These are phyloP conservation scores for Drosophila teissieri DNA, from an alignment of 1,140 invertebrate species.

Conservation along the genomic window DNA sequence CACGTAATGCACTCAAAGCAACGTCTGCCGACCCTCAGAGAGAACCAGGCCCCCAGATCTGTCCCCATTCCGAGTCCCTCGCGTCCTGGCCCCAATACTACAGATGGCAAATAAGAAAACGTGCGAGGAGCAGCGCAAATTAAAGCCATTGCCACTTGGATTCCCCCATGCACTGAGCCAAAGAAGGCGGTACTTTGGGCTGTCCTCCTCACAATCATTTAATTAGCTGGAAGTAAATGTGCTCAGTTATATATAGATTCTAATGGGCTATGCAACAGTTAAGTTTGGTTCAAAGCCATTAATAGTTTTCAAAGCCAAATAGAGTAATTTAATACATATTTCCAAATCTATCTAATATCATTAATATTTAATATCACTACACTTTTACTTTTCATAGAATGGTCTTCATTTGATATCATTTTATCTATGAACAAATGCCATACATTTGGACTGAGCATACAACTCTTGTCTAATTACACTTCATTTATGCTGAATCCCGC, in stretches of 20 bases:
- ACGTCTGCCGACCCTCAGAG: conserved; percentile 58
- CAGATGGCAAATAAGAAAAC: conserved; percentile 80
- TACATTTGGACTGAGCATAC: too few relatives aligned
- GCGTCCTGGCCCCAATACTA: conserved; percentile 41
- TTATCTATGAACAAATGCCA: too few relatives aligned
- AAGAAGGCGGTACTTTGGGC: neutral
- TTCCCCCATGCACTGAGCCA: conserved; percentile 2
- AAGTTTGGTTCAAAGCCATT: too few relatives aligned
- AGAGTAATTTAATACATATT: too few relatives aligned
- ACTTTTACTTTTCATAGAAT: too few relatives aligned
- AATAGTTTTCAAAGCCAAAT: too few relatives aligned
- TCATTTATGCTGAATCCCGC: too few relatives aligned
- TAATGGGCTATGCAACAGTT: too few relatives aligned
- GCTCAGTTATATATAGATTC: too few relatives aligned
- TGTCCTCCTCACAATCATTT: neutral
- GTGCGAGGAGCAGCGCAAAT: conserved; percentile 75
- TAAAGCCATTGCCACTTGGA: conserved; percentile 60
- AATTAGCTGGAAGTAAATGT: neutral
- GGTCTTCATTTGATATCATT: too few relatives aligned
- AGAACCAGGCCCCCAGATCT: conserved; percentile 10
- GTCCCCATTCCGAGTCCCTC: conserved; percentile 8
- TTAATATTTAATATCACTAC: too few relatives aligned
- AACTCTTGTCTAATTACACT: too few relatives aligned
- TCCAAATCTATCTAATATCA: neutral
- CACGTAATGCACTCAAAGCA: conserved; percentile 83